Evolutionary conservation across 2,888 invertebrate species (phyloP), one percentile per base, ranked within the genome.

Genomic region (Orthosia gracilis): DNA sequence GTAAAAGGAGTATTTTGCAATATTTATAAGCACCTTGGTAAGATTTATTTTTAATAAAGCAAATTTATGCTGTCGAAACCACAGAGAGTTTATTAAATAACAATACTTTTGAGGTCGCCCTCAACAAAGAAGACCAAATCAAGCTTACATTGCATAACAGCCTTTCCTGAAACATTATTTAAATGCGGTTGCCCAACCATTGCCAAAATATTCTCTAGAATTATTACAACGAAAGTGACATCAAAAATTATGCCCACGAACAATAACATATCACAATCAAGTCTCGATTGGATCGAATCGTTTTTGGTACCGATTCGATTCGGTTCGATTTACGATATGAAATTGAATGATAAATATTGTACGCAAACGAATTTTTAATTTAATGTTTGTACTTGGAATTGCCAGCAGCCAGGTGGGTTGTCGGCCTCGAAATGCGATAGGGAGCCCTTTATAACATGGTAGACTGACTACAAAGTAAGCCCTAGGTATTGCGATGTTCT

Each of bases 311-410:
- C 89, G 89, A 93, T 94, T 94, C 92, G 92, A 85, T 90, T 85
- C 91, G 91, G 89, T 78, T 82, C 90, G 91, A 94, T 94, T 94
- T 94, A 94, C 89, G 91, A 86, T 83, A 87, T 82, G 88, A 89
- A 92, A 89, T 87, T 89, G 87, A 84, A 89, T 91, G 90, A 91
- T 91, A 84, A 89, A 91, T 88, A 87, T 84, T 85, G 80, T 80
- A 81, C 84, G 81, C 79, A 75, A 69, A 78, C 71, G 81, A 89
- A 80, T 88, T 88, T 88, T 88, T 89, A 87, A 90, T 89, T 90
- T 89, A 89, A 84, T 85, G 73, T 85, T 83, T 81, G 70, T 83
- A 78, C 78, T 80, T 83, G 80, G 77, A 85, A 84, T 64, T 72
- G 63, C 21, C 82, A 68, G 64, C 52, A 72, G 72, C 52, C 77